Percentiles rank a stretch among this genome's conserved stretches.
phyloP scores from a whole-genome alignment of 2,113 vertebrate genomes.

The Apodemus speciosus region DNA sequence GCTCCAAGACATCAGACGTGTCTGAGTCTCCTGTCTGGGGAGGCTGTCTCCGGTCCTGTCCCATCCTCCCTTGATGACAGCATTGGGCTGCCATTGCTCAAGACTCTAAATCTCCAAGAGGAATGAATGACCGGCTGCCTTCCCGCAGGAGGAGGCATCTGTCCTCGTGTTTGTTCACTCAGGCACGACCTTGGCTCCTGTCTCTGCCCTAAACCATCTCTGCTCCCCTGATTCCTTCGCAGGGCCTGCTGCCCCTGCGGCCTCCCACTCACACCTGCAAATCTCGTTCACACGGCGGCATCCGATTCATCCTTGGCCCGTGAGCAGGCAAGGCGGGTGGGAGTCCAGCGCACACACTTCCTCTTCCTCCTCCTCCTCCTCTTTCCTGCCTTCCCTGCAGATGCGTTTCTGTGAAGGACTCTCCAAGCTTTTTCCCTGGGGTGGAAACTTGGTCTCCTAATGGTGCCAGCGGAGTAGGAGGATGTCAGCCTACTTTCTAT shows the following conservation, averaged over 20 bases:
- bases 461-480: conserved; percentile 17
- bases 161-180: conserved; percentile 50
- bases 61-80: background rate
- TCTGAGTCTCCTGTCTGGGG: background rate
- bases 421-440: conserved; percentile 4
- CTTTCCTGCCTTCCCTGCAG: conserved; percentile 64
- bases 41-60: background rate
- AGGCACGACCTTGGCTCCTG: conserved; percentile 57
- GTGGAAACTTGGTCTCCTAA: conserved; percentile 10
- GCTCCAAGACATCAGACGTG: background rate
- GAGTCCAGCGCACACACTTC: conserved; percentile 44
- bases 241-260: conserved; percentile 28
- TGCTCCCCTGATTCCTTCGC: conserved; percentile 49
- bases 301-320: conserved; percentile 61
- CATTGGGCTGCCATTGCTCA: background rate
- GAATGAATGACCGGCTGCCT: conserved; percentile 18
- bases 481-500: background rate
- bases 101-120: conserved; percentile 51
- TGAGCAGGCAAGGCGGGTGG: conserved; percentile 56
- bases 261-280: conserved; percentile 78
- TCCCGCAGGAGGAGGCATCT: conserved; percentile 44
- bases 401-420: conserved; percentile 36
- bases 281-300: conserved; percentile 53
- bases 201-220: conserved; percentile 57
- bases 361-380: conserved; percentile 65